Base-by-base conservation (phyloP, 2,888 invertebrate species). In the Ditula angustiorana region DNA sequence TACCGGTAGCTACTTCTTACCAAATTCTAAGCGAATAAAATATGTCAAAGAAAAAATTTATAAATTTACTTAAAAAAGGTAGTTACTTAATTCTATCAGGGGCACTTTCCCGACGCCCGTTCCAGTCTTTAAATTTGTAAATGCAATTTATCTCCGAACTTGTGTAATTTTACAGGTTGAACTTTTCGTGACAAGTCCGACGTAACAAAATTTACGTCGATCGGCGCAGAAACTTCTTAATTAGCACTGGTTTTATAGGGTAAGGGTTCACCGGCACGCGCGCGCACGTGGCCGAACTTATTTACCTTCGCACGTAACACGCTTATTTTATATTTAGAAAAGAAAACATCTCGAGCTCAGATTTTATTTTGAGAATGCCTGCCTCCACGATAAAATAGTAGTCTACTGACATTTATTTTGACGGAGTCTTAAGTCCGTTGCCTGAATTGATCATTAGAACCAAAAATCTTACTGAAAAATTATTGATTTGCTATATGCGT, bases 161-260 rank as follows among this genome's bases (percentile, higher is more conserved):
- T 85, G 86, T 83, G 87, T 84, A 85, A 87, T 86, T 86, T 85
- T 76, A 76, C 74, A 77, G 75, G 74, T 65, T 62, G 68, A 86
- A 82, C 75, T 86, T 87, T 84, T 80, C 75, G 74, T 75, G 81
- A 82, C 81, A 81, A 75, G 77, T 79, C 78, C 82, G 69, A 81
- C 80, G 82, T 86, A 82, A 85, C 81, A 78, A 82, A 87, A 88
- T 86, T 85, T 82, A 80, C 80, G 80, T 81, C 81, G 79, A 86
- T 85, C 75, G 81, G 76, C 76, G 76, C 65, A 68, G 77, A 83
- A 88, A 88, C 83, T 89, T 88, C 84, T 87, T 87, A 89, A 88
- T 89, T 88, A 88, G 83, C 79, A 79, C 66, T 71, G 80, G 78
- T 76, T 79, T 41, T 77, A 77, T 79, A 79, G 78, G 76, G 75